Conservation (phyloP, 1,140 invertebrate species). For the silkworm (Bombyx mori) region ASM3026992v2 NC_085111.1:10953001-10953500, state of each 20-base stretch:
- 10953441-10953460: conserved; percentile 25
- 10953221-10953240: not conserved
- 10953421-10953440: conserved; percentile 25
- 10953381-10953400: conserved; percentile 13
- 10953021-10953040: too few relatives aligned
- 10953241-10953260: not conserved
- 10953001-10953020: too few relatives aligned
- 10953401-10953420: conserved; percentile 18
- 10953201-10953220: not conserved
- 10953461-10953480: conserved; percentile 60
- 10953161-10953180: not conserved
- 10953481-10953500: conserved; percentile 68
- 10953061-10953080: too few relatives aligned
- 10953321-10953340: conserved; percentile 63
- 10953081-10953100: too few relatives aligned
- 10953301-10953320: conserved; percentile 68
- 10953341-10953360: conserved; percentile 65
- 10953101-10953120: too few relatives aligned
- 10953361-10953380: conserved; percentile 39
- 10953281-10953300: conserved; percentile 60
- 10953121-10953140: too few relatives aligned
- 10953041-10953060: too few relatives aligned
- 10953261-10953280: not conserved
- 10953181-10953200: not conserved
- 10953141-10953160: too few relatives aligned